Percentiles rank a stretch among this genome's conserved stretches.
phyloP scores from a whole-genome alignment of 2,113 vertebrate species.

The Scatophagus argus region DNA sequence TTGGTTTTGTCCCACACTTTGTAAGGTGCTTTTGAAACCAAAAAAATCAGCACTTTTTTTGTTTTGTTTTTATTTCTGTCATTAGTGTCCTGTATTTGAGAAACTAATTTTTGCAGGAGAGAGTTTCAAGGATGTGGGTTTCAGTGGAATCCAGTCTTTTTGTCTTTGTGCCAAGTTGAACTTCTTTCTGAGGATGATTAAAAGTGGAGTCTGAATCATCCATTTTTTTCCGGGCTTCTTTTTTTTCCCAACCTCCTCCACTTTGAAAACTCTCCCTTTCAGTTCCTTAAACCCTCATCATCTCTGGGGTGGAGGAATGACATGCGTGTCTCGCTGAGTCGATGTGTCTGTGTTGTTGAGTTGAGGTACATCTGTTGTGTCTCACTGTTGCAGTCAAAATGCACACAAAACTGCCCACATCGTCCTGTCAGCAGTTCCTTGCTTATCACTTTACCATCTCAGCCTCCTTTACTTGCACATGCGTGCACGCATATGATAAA shows the following conservation, averaged over 20 bases:
- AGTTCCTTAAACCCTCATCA: not conserved
- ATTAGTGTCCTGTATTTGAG: too few species aligned
- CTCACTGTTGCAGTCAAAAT: not conserved
- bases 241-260: slow-evolving; percentile 7
- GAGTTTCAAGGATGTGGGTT: not conserved
- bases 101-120: slow-evolving; percentile 1
- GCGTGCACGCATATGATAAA: not conserved
- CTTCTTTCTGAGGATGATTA: slow-evolving; percentile 27
- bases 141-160: slow-evolving; percentile 25
- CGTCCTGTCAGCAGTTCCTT: not conserved
- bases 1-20: not conserved
- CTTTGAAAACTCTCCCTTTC: slow-evolving; percentile 29
- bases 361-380: not conserved
- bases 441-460: slow-evolving; percentile 2
- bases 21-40: not conserved
- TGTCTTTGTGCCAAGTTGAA: slow-evolving; percentile 21
- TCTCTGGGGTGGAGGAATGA: slow-evolving; percentile 9
- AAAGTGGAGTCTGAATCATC: slow-evolving; percentile 22
- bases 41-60: too few species aligned
- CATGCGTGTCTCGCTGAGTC: slow-evolving; percentile 18
- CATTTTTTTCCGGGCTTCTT: slow-evolving; percentile 25
- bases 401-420: not conserved
- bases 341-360: not conserved
- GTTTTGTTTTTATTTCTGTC: too few species aligned
- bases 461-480: not conserved